Percentiles rank a stretch among this genome's conserved stretches.
Evolutionary conservation across 2,888 invertebrate genomes (phyloP).

Genomic region (Papilio protenor): DNA sequence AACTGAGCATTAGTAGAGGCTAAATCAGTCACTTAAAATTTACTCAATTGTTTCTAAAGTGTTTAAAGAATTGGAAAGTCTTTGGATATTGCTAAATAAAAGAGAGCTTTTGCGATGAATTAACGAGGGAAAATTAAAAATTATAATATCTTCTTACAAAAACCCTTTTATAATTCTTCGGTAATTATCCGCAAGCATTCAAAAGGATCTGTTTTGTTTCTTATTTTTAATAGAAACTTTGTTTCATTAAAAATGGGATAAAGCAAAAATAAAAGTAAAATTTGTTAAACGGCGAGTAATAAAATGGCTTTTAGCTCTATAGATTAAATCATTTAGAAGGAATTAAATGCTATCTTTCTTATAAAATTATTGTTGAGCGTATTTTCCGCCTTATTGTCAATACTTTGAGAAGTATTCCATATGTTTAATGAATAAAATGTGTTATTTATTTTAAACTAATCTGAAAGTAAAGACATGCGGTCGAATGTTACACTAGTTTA

Average conservation of each 20-base stretch:
- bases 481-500: too few species aligned
- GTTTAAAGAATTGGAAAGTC: background rate
- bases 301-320: background rate
- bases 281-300: background rate
- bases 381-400: too few species aligned
- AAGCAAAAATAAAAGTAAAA: background rate
- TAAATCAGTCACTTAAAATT: background rate
- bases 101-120: background rate
- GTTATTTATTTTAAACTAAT: too few species aligned
- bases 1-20: too few species aligned
- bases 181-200: background rate
- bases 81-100: slow-evolving; percentile 14
- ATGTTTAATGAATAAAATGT: too few species aligned
- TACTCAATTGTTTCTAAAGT: background rate
- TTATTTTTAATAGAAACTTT: background rate
- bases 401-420: too few species aligned
- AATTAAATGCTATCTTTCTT: background rate
- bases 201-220: slow-evolving; percentile 2
- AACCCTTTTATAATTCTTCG: background rate
- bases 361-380: background rate
- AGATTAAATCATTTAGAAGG: background rate
- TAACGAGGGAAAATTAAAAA: slow-evolving; percentile 9
- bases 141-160: background rate
- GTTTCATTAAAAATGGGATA: background rate
- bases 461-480: too few species aligned